Evolutionary conservation across 2,888 invertebrate species (phyloP).

Genomic region (Lymantria dispar): DNA sequence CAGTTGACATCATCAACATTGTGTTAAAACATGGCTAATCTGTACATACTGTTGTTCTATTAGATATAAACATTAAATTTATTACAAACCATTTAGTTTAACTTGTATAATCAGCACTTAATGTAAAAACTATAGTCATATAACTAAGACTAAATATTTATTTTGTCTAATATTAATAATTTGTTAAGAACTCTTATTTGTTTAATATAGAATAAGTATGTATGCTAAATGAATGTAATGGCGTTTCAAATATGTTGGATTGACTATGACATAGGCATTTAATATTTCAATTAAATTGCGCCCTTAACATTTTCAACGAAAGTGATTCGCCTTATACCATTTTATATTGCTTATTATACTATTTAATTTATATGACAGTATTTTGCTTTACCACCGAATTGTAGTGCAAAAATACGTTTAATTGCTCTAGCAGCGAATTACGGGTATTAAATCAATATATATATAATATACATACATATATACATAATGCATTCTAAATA

Average conservation of each 20-base stretch:
- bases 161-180: constrained; percentile 25
- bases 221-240: constrained; percentile 9
- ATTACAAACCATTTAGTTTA: neutral
- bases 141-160: constrained; percentile 30
- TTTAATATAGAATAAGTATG: constrained; percentile 15
- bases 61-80: no score
- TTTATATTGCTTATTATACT: neutral
- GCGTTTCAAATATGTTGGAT: neutral
- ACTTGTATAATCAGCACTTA: constrained; percentile 18
- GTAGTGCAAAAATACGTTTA: neutral
- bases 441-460: constrained; percentile 14
- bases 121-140: constrained; percentile 25
- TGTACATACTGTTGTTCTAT: no score
- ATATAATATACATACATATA: neutral
- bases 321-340: neutral
- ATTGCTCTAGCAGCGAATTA: constrained; percentile 5
- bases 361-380: neutral
- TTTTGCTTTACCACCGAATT: neutral
- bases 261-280: no score
- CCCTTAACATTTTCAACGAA: constrained; percentile 3
- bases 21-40: neutral
- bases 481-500: neutral
- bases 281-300: neutral
- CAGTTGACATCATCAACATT: no score
- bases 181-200: constrained; percentile 8